Base-by-base conservation (phyloP, 1,140 invertebrate species). In the Lethocerus indicus region DNA sequence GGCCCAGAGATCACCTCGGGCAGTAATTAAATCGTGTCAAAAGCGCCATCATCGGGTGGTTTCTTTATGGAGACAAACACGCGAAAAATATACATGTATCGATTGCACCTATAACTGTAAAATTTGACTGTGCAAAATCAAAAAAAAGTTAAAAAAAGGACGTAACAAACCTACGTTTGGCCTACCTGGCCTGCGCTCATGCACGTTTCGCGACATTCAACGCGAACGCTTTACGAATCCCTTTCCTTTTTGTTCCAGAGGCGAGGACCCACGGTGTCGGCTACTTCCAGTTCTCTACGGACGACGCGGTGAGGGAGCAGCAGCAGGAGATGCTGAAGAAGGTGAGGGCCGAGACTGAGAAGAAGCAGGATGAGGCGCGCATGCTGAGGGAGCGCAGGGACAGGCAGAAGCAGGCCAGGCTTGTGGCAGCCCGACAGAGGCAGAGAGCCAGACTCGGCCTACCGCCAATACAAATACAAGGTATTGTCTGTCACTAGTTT, bases 221-320 rank as follows among this genome's bases (percentile, higher is more conserved):
- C n/a, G n/a, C n/a, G n/a, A n/a, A n/a, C n/a, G n/a, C n/a, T n/a
- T n/a, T n/a, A n/a, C n/a, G n/a, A n/a, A n/a, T n/a, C n/a, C n/a
- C n/a, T n/a, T 32, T 32, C 7, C 7, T n/a, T 57, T 59, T 50
- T 25, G 43, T 68, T 68, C 7, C 64, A 83, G 81, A 94, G 74
- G 83, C 88, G 0, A 71, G 89, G 52, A 71, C 76, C 1, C 89
- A 94, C 62, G 90, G 89, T 59, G 85, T 89, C 13, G 83, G 83
- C 18, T 94, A 87, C 62, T 93, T 81, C 65, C 72, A 77, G 12
- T 92, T 95, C 63, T 87, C 87, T 7, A 80, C 78, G 39, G 84
- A 92, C 56, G 85, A 89, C 56, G 69, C 73, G 5, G 29, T 32
- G 58, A 75, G 89, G 54, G 62, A 67, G 1, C 72, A 76, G 49